Evolutionary conservation across 2,113 vertebrate genomes (phyloP), one percentile per base, ranked within the genome.

Genomic region (Thryonomys swinderianus): DNA sequence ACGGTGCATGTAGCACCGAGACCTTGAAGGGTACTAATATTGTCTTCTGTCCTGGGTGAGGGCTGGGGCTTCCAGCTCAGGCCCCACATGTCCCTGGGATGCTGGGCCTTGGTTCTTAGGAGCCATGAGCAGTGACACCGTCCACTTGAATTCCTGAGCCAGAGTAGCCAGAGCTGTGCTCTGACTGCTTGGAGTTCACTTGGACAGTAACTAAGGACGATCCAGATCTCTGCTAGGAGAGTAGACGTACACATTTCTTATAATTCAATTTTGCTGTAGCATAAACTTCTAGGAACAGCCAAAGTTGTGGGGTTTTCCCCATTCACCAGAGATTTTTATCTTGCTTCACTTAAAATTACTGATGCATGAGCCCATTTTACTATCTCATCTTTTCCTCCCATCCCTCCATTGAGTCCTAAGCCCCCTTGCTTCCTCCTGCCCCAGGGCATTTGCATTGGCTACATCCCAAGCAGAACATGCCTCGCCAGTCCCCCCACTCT

Each of bases 121-220:
- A 66, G 55, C 40, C 0, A 3, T 18, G 23, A 8, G 48, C 13
- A 7, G 0, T 34, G 64, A 42, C 20, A 6, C 14, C 11, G 5
- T 2, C 7, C 1, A 9, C 88, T 13, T 9, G 1, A 27, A 21
- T 18, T 42, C 37, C 13, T 10, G 1, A 2, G 2, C 48, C 83
- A 25, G 61, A n/a, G 11, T 0, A 4, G 4, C 5, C 14, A 25
- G 13, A 53, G 4, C 64, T 7, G 4, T 0, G 2, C 7, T 18
- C 9, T 0, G 25, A 11, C 7, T 62, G 7, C 55, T 20, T 25
- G 7, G 79, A 25, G 37, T 13, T 9, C 5, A 16, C 27, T 10
- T 32, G 40, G 16, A 27, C 59, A n/a, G 11, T 20, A 9, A 45
- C 10, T 2, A 30, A 34, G 61, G 27, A 12, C 0, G 2, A 11